Percentiles rank a stretch among this genome's conserved stretches.
These are phyloP conservation scores for Platalea minor DNA, from an alignment of 2,797 vertebrate genomes.

Conservation along the genomic window DNA sequence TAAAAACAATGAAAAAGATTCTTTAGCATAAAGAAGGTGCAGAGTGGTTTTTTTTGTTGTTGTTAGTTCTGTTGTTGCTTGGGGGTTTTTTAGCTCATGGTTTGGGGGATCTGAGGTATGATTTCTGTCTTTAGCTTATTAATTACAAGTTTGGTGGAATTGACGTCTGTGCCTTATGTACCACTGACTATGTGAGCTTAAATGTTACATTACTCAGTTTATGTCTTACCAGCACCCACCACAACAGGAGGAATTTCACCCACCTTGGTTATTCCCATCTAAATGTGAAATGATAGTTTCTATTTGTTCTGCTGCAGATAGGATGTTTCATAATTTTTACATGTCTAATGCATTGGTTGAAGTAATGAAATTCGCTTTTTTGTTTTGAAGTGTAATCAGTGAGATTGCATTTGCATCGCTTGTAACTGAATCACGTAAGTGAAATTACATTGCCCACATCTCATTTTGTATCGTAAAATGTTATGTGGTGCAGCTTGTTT, in stretches of 20 bases:
- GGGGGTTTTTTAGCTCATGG: accelerated
- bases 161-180: background rate
- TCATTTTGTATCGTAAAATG: conserved; percentile 69
- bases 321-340: conserved; percentile 39
- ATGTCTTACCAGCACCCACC: background rate
- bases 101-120: background rate
- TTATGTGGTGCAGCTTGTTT: conserved; percentile 62
- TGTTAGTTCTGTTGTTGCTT: background rate
- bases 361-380: conserved; percentile 71
- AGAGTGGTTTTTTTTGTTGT: too few species aligned
- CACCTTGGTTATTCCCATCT: background rate
- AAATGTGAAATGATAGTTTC: conserved; percentile 14
- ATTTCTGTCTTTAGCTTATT: background rate
- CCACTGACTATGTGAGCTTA: background rate
- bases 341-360: conserved; percentile 42
- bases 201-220: background rate
- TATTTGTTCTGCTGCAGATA: conserved; percentile 15
- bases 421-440: conserved; percentile 63
- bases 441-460: conserved; percentile 69
- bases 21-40: background rate
- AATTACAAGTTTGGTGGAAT: background rate
- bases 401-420: conserved; percentile 72
- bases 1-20: background rate
- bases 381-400: conserved; percentile 71
- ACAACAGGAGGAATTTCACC: background rate